Conservation (phyloP, 2,797 vertebrate species). For the Chromis chromis region DNA sequence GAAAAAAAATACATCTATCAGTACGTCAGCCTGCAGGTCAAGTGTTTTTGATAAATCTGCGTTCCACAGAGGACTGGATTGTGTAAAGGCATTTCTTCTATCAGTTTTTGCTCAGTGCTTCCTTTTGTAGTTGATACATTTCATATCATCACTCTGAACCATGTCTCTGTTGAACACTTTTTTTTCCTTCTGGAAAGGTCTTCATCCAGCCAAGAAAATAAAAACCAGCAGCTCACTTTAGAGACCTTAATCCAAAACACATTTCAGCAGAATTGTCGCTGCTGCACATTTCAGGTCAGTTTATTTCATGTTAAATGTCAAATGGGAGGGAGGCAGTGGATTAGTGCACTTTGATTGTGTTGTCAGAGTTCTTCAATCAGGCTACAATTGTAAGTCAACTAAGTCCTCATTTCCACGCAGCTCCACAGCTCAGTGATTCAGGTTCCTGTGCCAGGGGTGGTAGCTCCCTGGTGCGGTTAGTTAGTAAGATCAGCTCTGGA, state of each 20-base stretch:
- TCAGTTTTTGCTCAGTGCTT: conserved; percentile 29
- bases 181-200: conserved; percentile 43
- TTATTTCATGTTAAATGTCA: conserved; percentile 33
- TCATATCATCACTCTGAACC: conserved; percentile 50
- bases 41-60: not conserved
- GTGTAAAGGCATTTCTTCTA: conserved; percentile 21
- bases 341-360: not conserved
- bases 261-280: conserved; percentile 46
- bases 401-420: conserved; percentile 51
- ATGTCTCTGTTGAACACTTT: conserved; percentile 38
- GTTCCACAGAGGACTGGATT: conserved; percentile 7
- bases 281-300: conserved; percentile 10
- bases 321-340: not conserved
- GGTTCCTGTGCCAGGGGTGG: conserved; percentile 73
- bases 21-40: not conserved
- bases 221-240: conserved; percentile 59
- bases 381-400: conserved; percentile 50
- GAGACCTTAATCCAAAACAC: conserved; percentile 48
- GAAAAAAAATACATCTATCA: not conserved
- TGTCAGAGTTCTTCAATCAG: conserved; percentile 34
- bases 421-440: conserved; percentile 72
- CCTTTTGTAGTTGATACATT: conserved; percentile 53
- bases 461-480: conserved; percentile 66
- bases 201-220: conserved; percentile 58
- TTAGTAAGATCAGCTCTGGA: conserved; percentile 64